Evolutionary conservation across 2,113 vertebrate genomes (phyloP), one percentile per base, ranked within the genome.

Genomic region (Dissostichus mawsoni): DNA sequence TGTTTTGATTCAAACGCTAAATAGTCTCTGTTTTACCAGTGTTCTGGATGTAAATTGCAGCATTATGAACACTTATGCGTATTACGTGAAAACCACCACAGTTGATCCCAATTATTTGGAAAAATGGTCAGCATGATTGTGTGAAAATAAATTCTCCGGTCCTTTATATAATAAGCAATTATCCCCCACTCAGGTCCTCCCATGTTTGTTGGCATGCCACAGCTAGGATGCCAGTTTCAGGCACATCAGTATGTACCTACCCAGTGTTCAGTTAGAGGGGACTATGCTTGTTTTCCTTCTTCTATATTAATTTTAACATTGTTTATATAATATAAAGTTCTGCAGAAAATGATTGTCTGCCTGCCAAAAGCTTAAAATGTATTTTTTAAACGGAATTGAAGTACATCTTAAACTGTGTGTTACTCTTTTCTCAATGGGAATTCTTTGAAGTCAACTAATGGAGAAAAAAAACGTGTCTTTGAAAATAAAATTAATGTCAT

Each of bases 151-250:
- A 85, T 53, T 63, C 63, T 72, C 56, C 11, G 23, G 7, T 74
- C 23, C 8, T 73, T 64, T 67, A 52, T 74, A 74, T 76, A 85
- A 82, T 86, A 55, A 88, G 63, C 44, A 69, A 56, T 68, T 90
- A 76, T 68, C 33, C 70, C 47, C 52, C 8, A 45, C 62, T 82
- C 57, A 8, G 48, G 12, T 17, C 8, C 48, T 75, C 55, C 33
- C 12, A 8, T 45, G 47, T 67, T 0, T 59, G 48, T 61, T 65
- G 47, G 29, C n/a, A 11, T 13, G 45, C 47, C 45, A 53, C 44
- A 68, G 72, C 53, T 47, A 44, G 25, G 65, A 65, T 72, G 75
- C 68, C 62, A 53, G 45, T 69, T 76, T 64, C 56, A 56, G 41
- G 17, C n/a, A 58, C 33, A 25, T 29, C 29, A 29, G 29, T 63